Percentiles rank a stretch among this genome's conserved stretches.
Conservation (phyloP, 2,113 vertebrate genomes). For the Thalassoma bifasciatum region DNA sequence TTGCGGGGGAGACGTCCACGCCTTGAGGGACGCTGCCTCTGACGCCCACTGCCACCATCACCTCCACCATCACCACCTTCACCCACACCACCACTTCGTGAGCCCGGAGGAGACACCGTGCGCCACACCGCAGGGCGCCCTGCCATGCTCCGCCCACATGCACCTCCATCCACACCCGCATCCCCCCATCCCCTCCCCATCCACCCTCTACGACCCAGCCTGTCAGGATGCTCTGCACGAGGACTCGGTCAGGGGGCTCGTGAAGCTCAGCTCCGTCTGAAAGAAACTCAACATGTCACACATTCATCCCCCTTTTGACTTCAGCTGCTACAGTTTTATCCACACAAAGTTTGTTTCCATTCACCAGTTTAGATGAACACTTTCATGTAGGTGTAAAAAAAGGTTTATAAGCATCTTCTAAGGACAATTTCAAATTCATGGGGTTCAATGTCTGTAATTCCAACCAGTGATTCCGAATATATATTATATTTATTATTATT, state of each 20-base stretch:
- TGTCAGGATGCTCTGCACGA: conserved; percentile 94
- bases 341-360: no score
- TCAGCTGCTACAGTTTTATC: no score
- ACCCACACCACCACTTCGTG: conserved; percentile 86
- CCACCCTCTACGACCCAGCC: conserved; percentile 88
- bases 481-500: no score
- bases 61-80: conserved; percentile 79
- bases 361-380: no score
- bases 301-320: background rate
- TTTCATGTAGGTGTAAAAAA: no score
- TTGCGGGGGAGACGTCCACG: conserved; percentile 89
- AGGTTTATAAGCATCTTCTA: no score
- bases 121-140: conserved; percentile 80
- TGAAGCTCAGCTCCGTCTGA: conserved; percentile 97
- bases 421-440: no score
- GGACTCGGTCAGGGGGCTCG: conserved; percentile 92
- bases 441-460: no score
- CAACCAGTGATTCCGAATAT: no score
- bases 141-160: conserved; percentile 78
- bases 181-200: conserved; percentile 55
- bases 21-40: conserved; percentile 50
- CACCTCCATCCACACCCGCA: conserved; percentile 52
- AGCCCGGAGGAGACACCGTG: conserved; percentile 90
- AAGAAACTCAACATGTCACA: background rate
- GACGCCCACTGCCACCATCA: conserved; percentile 83